Evolutionary conservation across 1,140 invertebrate species (phyloP).

Genomic region (Linepithema humile): DNA sequence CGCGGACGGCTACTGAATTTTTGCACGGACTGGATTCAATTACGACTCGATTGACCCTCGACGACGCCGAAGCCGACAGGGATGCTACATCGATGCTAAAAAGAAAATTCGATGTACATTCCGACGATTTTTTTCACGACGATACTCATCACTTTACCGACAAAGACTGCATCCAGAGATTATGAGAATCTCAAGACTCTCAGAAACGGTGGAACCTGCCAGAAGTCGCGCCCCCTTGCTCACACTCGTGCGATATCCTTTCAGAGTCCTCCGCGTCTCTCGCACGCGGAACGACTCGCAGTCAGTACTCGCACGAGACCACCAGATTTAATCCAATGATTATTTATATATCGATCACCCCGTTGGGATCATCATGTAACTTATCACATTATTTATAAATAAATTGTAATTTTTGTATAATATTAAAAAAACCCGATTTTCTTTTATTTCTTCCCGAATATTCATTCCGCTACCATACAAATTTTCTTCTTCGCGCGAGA

Average conservation of each 20-base stretch:
- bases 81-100: neutral
- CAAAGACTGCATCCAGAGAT: constrained; percentile 28
- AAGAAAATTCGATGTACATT: neutral
- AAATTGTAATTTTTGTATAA: constrained; percentile 80
- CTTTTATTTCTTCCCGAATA: neutral
- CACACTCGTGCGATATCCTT: constrained; percentile 53
- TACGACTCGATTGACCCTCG: constrained; percentile 40
- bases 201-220: constrained; percentile 49
- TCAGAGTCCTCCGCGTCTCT: constrained; percentile 43
- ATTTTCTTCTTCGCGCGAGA: no score
- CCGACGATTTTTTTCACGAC: neutral
- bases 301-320: constrained; percentile 77
- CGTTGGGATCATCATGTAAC: constrained; percentile 79
- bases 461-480: neutral
- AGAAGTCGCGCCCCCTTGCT: constrained; percentile 54
- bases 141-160: neutral
- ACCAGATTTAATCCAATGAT: constrained; percentile 80
- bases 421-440: neutral
- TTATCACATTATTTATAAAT: constrained; percentile 84
- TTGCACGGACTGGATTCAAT: neutral
- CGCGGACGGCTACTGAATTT: constrained; percentile 29
- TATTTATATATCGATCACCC: constrained; percentile 78
- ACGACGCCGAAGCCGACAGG: constrained; percentile 14
- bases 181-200: constrained; percentile 27
- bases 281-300: constrained; percentile 73